Conservation (phyloP, 2,888 invertebrate genomes). For the Julus scandinavius region DNA sequence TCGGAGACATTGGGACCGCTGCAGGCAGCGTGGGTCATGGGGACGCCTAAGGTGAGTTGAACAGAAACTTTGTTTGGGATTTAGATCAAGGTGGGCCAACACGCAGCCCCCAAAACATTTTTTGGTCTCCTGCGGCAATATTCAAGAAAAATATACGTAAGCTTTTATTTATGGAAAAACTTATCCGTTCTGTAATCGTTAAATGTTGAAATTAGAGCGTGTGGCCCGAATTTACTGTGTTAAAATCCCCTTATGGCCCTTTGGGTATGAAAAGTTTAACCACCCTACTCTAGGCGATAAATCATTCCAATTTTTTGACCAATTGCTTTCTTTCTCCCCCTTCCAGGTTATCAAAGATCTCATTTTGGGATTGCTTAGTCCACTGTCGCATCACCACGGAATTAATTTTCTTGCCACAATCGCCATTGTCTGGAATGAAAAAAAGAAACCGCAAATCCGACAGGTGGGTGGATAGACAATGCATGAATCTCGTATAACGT, state of each 20-base stretch:
- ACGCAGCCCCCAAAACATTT: too few species aligned
- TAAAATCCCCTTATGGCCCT: too few species aligned
- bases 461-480: neutral
- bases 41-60: slow-evolving; percentile 68
- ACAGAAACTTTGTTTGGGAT: slow-evolving; percentile 56
- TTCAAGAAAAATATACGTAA: too few species aligned
- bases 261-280: too few species aligned
- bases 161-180: too few species aligned
- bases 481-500: neutral
- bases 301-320: too few species aligned
- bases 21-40: slow-evolving; percentile 64
- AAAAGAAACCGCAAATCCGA: slow-evolving; percentile 60
- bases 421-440: slow-evolving; percentile 86
- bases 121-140: too few species aligned
- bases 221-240: too few species aligned
- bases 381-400: slow-evolving; percentile 84
- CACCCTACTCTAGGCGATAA: too few species aligned
- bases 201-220: too few species aligned
- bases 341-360: slow-evolving; percentile 79
- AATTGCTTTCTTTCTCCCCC: neutral
- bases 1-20: slow-evolving; percentile 63
- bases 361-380: slow-evolving; percentile 83
- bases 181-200: neutral
- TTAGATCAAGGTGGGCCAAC: too few species aligned
- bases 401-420: slow-evolving; percentile 83